Evolutionary conservation across 2,113 vertebrate genomes (phyloP).

Genomic region (Sinocyclocheilus maitianheensis): DNA sequence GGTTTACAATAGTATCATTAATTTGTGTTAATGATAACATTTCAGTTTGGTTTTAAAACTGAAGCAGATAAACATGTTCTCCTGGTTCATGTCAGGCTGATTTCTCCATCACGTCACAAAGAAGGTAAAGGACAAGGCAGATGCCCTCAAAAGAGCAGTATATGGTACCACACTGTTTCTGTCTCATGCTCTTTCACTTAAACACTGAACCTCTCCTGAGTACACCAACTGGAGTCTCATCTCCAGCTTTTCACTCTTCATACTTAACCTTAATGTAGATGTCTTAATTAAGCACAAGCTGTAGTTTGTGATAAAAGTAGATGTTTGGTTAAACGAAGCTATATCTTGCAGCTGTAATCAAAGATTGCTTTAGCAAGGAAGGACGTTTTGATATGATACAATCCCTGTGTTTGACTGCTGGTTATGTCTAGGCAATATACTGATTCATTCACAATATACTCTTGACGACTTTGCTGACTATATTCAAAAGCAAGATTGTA

Average conservation of each 20-base stretch:
- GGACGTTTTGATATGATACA: not conserved
- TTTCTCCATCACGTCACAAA: not conserved
- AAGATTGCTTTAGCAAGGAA: not conserved
- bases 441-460: not conserved
- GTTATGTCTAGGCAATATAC: not conserved
- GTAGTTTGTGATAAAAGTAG: not conserved
- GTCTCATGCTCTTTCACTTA: not conserved
- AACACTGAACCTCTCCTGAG: conserved; percentile 18
- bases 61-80: not conserved
- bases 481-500: not conserved
- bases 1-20: not conserved
- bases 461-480: not conserved
- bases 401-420: not conserved
- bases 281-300: conserved; percentile 27
- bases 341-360: not conserved
- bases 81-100: not conserved
- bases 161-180: not conserved
- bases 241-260: conserved; percentile 8
- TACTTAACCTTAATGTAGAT: conserved; percentile 18
- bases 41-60: not conserved
- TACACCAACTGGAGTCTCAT: conserved; percentile 15
- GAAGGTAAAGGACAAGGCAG: not conserved
- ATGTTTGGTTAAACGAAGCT: not conserved
- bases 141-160: not conserved
- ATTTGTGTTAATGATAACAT: not conserved